Evolutionary conservation across 1,140 invertebrate species (phyloP).

Genomic region (Mactra quadrangularis): DNA sequence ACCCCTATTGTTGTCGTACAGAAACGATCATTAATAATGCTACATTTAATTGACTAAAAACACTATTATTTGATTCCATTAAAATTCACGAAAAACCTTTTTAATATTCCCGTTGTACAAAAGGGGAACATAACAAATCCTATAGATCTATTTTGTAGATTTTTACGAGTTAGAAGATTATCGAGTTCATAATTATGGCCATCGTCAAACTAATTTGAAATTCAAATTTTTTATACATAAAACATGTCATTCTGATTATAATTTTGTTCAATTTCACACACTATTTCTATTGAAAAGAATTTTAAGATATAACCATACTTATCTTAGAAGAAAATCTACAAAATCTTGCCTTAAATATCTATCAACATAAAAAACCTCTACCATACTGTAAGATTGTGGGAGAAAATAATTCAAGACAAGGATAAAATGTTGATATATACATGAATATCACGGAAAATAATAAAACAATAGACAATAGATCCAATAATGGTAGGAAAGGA

Average conservation of each 20-base stretch:
- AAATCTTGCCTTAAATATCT: constrained; percentile 29
- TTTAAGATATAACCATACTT: constrained; percentile 17
- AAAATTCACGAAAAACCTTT: constrained; percentile 57
- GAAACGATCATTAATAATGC: constrained; percentile 50
- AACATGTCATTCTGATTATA: constrained; percentile 47
- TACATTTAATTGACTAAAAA: constrained; percentile 57
- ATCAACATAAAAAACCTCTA: neutral
- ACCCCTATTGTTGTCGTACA: constrained; percentile 23
- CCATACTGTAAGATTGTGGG: too few relatives aligned
- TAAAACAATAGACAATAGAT: too few relatives aligned
- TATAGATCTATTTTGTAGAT: constrained; percentile 51
- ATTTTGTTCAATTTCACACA: constrained; percentile 59
- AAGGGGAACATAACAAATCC: constrained; percentile 47
- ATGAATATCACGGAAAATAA: too few relatives aligned
- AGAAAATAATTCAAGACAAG: too few relatives aligned
- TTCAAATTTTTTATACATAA: constrained; percentile 60
- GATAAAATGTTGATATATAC: too few relatives aligned
- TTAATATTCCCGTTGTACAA: constrained; percentile 57
- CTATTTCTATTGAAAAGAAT: constrained; percentile 42
- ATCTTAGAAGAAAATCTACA: neutral
- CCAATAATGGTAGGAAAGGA: too few relatives aligned
- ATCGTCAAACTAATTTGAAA: constrained; percentile 46
- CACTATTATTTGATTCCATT: constrained; percentile 59
- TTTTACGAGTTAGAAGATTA: constrained; percentile 46
- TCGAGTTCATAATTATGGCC: constrained; percentile 35